A percentile compares a stretch with the other conserved stretches of the same genome.
Conservation (phyloP, 2,888 invertebrate species). For the Alcis repandata region DNA sequence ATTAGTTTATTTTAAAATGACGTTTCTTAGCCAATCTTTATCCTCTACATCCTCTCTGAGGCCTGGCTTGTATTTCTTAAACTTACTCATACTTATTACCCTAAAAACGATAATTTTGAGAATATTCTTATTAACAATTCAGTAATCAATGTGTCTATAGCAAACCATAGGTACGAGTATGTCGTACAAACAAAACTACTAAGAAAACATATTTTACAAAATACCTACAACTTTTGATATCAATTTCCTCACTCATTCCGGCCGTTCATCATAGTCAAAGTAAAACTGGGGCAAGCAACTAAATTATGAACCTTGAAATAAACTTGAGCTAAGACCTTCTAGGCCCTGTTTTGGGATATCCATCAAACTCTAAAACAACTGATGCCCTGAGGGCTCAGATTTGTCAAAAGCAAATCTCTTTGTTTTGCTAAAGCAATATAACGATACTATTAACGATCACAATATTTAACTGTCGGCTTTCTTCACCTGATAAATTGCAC, state of each 20-base stretch:
- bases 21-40: too few species aligned
- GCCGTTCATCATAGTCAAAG: slow-evolving; percentile 7
- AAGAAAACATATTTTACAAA: not conserved
- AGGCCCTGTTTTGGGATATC: slow-evolving; percentile 14
- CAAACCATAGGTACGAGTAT: too few species aligned
- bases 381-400: slow-evolving; percentile 71
- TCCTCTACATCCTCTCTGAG: too few species aligned
- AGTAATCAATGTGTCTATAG: too few species aligned
- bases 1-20: too few species aligned
- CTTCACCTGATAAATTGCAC: slow-evolving; percentile 70
- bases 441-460: slow-evolving; percentile 78
- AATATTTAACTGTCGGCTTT: slow-evolving; percentile 78
- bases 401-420: slow-evolving; percentile 75
- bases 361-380: slow-evolving; percentile 72
- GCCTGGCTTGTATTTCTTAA: too few species aligned
- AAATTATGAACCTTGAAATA: slow-evolving; percentile 2
- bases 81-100: too few species aligned
- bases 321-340: not conserved
- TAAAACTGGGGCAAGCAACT: slow-evolving; percentile 8
- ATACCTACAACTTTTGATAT: slow-evolving; percentile 1
- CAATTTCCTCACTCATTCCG: slow-evolving; percentile 6
- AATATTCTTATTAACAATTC: too few species aligned
- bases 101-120: too few species aligned
- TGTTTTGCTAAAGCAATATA: slow-evolving; percentile 79
- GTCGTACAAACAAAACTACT: not conserved